phyloP scores from a whole-genome alignment of 2,888 invertebrate species.

The Lamellibrachia satsuma region DNA sequence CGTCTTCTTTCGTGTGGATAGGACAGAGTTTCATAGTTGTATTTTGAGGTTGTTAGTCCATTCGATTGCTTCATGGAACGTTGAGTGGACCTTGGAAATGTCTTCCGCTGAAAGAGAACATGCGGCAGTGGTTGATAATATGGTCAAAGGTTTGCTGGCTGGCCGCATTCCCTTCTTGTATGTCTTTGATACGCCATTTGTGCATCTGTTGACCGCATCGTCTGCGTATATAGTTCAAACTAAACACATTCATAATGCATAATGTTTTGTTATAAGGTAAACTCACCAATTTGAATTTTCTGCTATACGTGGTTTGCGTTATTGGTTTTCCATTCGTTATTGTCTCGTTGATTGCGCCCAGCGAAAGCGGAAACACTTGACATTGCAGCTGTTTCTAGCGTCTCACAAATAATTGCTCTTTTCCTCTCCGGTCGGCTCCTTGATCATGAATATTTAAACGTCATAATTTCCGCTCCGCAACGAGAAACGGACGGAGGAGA shows the following conservation, averaged over 20 bases:
- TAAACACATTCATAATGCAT: not conserved
- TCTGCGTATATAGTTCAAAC: too few relatives aligned
- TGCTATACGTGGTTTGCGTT: not conserved
- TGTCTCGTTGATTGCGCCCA: constrained; percentile 8
- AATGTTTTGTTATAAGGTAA: not conserved
- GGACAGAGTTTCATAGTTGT: too few relatives aligned
- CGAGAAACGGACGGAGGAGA: not conserved
- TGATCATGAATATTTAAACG: constrained; percentile 5
- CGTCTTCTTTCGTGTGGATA: too few relatives aligned
- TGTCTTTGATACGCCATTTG: too few relatives aligned
- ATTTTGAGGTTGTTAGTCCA: too few relatives aligned
- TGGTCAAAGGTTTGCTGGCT: too few relatives aligned
- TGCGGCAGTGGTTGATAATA: too few relatives aligned
- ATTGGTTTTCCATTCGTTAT: not conserved
- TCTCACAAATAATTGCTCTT: constrained; percentile 13
- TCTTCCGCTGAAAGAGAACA: too few relatives aligned
- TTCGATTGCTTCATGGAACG: too few relatives aligned
- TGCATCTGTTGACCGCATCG: too few relatives aligned
- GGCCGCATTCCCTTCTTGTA: too few relatives aligned
- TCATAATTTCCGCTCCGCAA: not conserved
- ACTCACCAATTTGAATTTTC: not conserved
- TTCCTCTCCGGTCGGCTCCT: not conserved
- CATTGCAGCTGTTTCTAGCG: not conserved
- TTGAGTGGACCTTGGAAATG: too few relatives aligned
- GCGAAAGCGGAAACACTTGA: constrained; percentile 17